phyloP scores from a whole-genome alignment of 2,797 vertebrate species.

The Apodemus agrarius region DNA sequence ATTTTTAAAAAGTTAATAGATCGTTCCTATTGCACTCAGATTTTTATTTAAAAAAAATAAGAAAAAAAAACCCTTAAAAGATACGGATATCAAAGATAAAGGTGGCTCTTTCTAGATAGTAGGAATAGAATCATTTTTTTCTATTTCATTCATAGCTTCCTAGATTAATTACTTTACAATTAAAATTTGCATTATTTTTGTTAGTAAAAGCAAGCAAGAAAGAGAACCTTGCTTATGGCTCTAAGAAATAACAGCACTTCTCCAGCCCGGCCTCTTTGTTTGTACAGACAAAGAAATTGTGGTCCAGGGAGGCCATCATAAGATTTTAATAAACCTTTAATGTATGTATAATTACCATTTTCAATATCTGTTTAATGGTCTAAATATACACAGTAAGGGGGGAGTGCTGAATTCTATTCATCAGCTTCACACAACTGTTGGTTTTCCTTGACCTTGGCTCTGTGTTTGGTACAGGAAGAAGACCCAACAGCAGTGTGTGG shows the following conservation, averaged over 20 bases:
- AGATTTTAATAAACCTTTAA: background rate
- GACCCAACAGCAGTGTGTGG: fast-evolving
- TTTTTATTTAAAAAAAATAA: conserved; percentile 23
- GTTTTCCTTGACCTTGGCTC: background rate
- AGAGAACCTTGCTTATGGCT: background rate
- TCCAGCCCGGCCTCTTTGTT: background rate
- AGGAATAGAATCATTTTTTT: conserved; percentile 14
- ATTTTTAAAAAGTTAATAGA: conserved; percentile 4
- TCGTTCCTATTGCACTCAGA: background rate
- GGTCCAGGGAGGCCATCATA: background rate
- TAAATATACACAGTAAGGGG: background rate
- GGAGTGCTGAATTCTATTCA: background rate
- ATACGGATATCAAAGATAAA: background rate
- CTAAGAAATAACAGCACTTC: background rate
- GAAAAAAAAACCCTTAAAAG: background rate
- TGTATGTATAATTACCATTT: background rate
- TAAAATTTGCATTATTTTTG: background rate
- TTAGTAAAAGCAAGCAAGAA: conserved; percentile 15
- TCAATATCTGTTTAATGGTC: background rate
- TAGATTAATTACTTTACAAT: conserved; percentile 21
- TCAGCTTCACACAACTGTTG: background rate
- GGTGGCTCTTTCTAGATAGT: background rate
- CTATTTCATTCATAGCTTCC: conserved; percentile 45
- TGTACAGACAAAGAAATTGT: conserved; percentile 22
- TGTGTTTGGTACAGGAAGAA: background rate